Percentiles rank a stretch among this genome's conserved stretches.
Conservation (phyloP, 1,140 invertebrate species). For the Periplaneta americana region DNA sequence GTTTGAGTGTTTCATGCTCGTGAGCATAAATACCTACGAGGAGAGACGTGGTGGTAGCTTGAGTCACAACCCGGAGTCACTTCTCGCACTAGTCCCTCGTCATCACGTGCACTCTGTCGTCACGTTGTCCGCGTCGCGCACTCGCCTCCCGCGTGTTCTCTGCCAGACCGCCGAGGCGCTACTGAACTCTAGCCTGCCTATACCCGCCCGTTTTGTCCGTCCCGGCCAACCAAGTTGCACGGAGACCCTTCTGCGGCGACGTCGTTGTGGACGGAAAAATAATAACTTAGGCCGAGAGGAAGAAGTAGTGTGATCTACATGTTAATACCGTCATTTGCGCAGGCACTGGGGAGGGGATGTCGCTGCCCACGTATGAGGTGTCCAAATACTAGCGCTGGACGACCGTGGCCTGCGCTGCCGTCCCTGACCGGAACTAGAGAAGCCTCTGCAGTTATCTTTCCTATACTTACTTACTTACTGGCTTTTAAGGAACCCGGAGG, state of each 20-base stretch:
- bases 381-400: neutral
- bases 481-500: no score
- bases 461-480: no score
- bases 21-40: no score
- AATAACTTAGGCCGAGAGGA: neutral
- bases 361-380: neutral
- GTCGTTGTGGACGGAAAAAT: neutral
- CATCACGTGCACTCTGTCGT: no score
- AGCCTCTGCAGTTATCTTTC: no score
- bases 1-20: no score
- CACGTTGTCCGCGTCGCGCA: neutral
- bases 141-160: neutral
- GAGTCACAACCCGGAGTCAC: no score
- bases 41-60: no score
- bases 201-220: neutral
- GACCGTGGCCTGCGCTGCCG: no score
- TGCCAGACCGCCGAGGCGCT: neutral
- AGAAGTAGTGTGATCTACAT: neutral
- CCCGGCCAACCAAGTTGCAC: neutral
- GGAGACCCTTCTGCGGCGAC: neutral
- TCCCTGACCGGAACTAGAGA: no score
- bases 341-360: neutral
- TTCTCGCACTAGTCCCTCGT: no score
- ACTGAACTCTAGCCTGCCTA: neutral
- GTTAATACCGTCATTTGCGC: no score